Percentiles rank a stretch among this genome's conserved stretches.
These are phyloP conservation scores for Acrossocheilus fasciatus DNA, from an alignment of 2,797 vertebrate genomes.

Conservation along the genomic window DNA sequence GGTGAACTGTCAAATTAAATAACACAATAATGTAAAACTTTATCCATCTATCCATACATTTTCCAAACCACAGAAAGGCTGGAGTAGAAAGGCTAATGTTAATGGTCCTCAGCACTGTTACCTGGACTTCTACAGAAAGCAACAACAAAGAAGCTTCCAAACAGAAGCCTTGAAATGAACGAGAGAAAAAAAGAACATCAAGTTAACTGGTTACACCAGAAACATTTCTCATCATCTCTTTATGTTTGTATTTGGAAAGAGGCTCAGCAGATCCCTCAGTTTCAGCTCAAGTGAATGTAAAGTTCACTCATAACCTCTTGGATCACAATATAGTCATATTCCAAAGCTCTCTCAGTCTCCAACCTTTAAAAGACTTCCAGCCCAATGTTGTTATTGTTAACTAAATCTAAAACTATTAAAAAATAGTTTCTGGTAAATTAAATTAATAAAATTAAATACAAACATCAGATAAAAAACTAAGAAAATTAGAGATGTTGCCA, in stretches of 20 bases:
- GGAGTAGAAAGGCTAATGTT: not conserved
- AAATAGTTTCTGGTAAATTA: not conserved
- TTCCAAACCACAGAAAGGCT: not conserved
- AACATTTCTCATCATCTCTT: not conserved
- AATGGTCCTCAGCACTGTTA: not conserved
- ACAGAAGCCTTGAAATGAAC: not conserved
- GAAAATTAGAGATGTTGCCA: not conserved
- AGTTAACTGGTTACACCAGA: not conserved
- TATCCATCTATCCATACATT: not conserved
- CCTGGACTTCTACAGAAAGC: not conserved
- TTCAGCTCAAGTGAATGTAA: not conserved
- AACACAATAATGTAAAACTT: not conserved
- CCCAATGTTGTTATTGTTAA: not conserved
- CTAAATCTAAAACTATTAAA: not conserved
- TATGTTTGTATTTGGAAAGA: not conserved
- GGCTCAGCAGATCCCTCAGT: not conserved
- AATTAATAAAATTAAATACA: not conserved
- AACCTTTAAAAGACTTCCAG: not conserved
- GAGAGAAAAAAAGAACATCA: not conserved
- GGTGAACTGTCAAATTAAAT: not conserved
- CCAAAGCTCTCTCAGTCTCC: not conserved
- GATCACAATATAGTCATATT: not conserved
- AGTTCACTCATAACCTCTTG: not conserved
- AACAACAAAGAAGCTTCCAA: not conserved
- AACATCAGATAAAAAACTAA: not conserved